Conservation (phyloP, 2,113 vertebrate species). For the Lagopus muta region DNA sequence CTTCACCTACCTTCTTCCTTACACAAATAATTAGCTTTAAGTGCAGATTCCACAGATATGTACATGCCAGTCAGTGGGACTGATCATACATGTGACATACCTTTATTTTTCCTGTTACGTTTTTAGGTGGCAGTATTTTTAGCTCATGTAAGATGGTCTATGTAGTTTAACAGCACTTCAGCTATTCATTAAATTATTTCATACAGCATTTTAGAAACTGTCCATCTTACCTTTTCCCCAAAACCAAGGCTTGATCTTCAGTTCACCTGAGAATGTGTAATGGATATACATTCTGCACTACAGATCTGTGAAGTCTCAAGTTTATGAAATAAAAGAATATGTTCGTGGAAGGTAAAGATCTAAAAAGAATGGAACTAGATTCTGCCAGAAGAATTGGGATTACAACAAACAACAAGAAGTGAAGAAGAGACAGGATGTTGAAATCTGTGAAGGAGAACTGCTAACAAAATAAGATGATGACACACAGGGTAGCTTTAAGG, state of each 20-base stretch:
- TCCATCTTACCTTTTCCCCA: not conserved
- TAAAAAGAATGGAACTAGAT: not conserved
- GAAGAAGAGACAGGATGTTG: not conserved
- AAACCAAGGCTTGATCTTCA: not conserved
- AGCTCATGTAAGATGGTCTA: not conserved
- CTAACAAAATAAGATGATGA: not conserved
- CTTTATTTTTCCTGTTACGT: not conserved
- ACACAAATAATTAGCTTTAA: not conserved
- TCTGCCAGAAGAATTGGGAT: not conserved
- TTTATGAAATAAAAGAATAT: not conserved
- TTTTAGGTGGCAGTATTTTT: not conserved
- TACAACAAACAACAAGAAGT: not conserved
- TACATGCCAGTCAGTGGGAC: not conserved
- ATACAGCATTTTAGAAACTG: not conserved
- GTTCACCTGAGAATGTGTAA: not conserved
- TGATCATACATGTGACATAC: not conserved
- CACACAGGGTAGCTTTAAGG: not conserved
- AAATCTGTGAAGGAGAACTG: not conserved
- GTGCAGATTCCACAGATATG: not conserved
- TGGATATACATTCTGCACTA: not conserved
- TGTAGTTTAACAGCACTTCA: not conserved
- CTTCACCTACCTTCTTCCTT: not conserved
- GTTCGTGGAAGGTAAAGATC: not conserved
- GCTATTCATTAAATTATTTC: not conserved
- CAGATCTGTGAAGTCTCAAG: not conserved